Conservation (phyloP, 2,888 invertebrate genomes). For the Stenchaetothrips biformis region DNA sequence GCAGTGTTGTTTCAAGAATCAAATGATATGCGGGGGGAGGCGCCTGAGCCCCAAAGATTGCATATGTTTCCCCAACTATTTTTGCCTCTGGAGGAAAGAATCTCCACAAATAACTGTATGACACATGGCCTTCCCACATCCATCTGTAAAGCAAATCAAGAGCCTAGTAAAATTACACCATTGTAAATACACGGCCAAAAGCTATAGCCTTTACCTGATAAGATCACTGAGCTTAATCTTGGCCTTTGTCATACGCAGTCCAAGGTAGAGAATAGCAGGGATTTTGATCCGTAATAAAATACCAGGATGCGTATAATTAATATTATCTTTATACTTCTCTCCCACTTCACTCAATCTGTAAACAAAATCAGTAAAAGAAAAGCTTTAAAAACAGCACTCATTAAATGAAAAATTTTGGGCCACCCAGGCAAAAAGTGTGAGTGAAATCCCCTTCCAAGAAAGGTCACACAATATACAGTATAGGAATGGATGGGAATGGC, state of each 20-base stretch:
- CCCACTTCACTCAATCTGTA: no score
- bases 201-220: background rate
- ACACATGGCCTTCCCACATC: slow-evolving; percentile 40
- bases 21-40: slow-evolving; percentile 24
- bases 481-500: no score
- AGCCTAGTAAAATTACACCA: background rate
- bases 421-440: no score
- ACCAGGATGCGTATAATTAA: background rate
- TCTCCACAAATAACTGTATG: slow-evolving; percentile 38
- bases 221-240: background rate
- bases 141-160: slow-evolving; percentile 36
- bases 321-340: no score
- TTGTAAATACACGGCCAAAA: background rate
- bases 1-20: slow-evolving; percentile 34
- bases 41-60: slow-evolving; percentile 35
- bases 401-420: no score
- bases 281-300: background rate
- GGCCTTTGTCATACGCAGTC: background rate
- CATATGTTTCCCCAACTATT: slow-evolving; percentile 38
- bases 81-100: slow-evolving; percentile 35
- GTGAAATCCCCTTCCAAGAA: no score
- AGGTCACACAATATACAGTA: no score
- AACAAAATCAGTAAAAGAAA: no score
- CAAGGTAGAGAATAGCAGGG: background rate
- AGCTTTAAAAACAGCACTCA: no score